Evolutionary conservation across 2,113 vertebrate species (phyloP).

Genomic region (Bubo blakistoni): DNA sequence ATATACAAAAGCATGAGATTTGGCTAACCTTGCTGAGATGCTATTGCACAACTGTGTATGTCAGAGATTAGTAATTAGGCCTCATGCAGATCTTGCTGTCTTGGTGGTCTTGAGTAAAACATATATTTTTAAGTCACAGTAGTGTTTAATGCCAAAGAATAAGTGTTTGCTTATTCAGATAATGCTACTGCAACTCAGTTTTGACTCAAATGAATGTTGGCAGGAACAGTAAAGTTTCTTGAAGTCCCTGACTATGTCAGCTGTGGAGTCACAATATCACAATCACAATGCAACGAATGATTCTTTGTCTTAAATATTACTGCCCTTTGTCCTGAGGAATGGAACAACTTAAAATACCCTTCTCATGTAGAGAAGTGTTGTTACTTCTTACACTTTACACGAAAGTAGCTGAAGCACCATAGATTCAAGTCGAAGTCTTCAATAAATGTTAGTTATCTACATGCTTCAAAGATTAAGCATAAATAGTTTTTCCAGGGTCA

Average conservation of each 20-base stretch:
- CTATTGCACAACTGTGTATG: conserved; percentile 40
- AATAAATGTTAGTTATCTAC: not conserved
- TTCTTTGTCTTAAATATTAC: not conserved
- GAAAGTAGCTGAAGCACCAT: not conserved
- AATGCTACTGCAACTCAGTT: conserved; percentile 38
- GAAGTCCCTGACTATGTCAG: not conserved
- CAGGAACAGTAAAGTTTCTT: not conserved
- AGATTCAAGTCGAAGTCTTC: not conserved
- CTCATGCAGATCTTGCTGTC: not conserved
- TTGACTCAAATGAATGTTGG: not conserved
- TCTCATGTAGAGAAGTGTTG: not conserved
- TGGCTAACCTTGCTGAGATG: conserved; percentile 50
- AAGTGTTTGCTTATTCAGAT: conserved; percentile 29
- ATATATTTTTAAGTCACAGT: conserved; percentile 15
- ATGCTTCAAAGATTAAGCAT: not conserved
- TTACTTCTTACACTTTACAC: not conserved
- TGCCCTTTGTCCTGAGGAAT: not conserved
- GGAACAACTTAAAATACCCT: not conserved
- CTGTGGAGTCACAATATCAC: not conserved
- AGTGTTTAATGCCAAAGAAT: conserved; percentile 21
- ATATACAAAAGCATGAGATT: conserved; percentile 24
- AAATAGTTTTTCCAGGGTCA: not conserved
- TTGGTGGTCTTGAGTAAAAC: conserved; percentile 55
- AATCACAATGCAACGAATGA: not conserved
- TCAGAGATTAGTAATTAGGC: conserved; percentile 14